Conservation (phyloP, 2,888 invertebrate genomes). For the Pseudococcus longispinus region DNA sequence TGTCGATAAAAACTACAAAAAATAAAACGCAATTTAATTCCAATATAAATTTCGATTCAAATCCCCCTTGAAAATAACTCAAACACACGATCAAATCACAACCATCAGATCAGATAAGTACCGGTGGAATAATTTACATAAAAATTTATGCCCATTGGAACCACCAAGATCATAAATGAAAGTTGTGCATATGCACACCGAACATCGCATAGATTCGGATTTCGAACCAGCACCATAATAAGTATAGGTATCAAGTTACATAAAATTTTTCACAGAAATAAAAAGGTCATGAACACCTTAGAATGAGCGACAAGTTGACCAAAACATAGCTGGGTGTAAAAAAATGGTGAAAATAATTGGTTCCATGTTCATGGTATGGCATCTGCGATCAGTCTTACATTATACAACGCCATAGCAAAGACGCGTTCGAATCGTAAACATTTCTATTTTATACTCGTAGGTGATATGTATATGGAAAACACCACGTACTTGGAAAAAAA, state of each 20-base stretch:
- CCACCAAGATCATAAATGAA: not conserved
- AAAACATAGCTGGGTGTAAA: not conserved
- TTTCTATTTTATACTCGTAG: not conserved
- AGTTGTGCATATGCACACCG: not conserved
- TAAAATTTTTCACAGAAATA: not conserved
- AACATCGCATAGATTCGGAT: not conserved
- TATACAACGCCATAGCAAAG: not conserved
- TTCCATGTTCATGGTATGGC: not conserved
- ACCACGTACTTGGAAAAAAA: not conserved
- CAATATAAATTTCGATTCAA: too few relatives aligned
- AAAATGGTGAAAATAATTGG: conserved; percentile 25
- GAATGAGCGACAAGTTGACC: not conserved
- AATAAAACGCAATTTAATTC: too few relatives aligned
- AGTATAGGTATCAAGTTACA: not conserved
- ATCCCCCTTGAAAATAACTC: too few relatives aligned
- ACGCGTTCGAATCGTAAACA: not conserved
- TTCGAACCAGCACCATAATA: not conserved
- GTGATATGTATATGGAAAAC: not conserved
- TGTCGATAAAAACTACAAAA: too few relatives aligned
- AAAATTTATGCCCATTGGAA: too few relatives aligned
- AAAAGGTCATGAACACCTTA: not conserved
- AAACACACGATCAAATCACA: too few relatives aligned
- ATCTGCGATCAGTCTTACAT: not conserved
- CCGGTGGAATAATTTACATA: too few relatives aligned
- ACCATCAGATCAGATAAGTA: too few relatives aligned